Evolutionary conservation across 2,113 vertebrate genomes (phyloP).

Genomic region (Cariama cristata): DNA sequence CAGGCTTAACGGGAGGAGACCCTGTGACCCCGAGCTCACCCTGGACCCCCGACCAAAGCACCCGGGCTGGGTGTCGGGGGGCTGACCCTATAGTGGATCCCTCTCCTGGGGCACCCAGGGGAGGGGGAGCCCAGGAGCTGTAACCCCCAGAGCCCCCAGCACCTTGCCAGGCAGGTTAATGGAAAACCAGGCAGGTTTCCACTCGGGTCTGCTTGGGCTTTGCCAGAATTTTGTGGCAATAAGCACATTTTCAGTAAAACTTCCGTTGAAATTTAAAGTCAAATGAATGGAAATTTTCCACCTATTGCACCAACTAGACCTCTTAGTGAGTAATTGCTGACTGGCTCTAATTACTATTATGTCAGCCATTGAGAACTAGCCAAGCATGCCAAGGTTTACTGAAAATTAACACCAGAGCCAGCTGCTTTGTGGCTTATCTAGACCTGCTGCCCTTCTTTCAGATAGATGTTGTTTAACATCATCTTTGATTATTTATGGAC

Average conservation of each 20-base stretch:
- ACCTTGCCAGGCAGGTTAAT: not conserved
- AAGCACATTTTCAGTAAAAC: not conserved
- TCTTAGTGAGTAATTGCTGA: not conserved
- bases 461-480: not conserved
- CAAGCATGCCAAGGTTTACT: not conserved
- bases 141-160: fast-evolving
- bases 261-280: not conserved
- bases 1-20: not conserved
- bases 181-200: not conserved
- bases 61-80: not conserved
- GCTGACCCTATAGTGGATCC: not conserved
- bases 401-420: not conserved
- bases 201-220: not conserved
- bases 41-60: not conserved
- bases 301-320: not conserved
- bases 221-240: not conserved
- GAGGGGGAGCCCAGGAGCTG: not conserved
- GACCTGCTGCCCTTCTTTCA: not conserved
- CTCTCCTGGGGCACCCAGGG: fast-evolving
- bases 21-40: fast-evolving
- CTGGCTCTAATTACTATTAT: not conserved
- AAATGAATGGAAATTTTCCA: not conserved
- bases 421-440: constrained; percentile 15
- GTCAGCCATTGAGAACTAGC: not conserved
- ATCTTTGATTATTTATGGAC: not conserved